Percentiles rank a stretch among this genome's conserved stretches.
Evolutionary conservation across 2,797 vertebrate genomes (phyloP).

Genomic region (Rhinoraja longicauda): DNA sequence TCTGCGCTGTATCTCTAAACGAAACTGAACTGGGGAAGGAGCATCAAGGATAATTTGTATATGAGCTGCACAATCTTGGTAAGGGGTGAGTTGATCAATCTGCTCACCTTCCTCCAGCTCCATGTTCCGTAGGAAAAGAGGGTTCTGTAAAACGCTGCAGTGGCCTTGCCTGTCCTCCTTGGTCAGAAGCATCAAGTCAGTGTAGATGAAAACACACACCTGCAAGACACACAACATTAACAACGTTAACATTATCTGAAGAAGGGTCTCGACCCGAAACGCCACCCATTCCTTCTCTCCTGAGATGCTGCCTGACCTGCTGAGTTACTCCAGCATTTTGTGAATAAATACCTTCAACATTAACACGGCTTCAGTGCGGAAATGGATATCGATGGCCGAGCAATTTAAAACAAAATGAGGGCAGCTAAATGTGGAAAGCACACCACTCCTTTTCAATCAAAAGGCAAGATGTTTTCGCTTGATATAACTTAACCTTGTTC

Average conservation of each 20-base stretch:
- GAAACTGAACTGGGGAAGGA: background rate
- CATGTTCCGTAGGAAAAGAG: conserved; percentile 78
- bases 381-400: background rate
- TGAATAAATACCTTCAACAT: no score
- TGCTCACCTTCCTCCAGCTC: conserved; percentile 79
- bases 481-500: background rate
- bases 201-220: conserved; percentile 89
- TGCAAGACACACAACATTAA: conserved; percentile 44
- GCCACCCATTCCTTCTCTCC: no score
- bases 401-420: background rate
- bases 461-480: background rate
- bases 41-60: background rate
- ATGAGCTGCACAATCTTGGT: background rate
- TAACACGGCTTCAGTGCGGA: background rate
- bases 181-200: conserved; percentile 85
- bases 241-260: no score
- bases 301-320: no score
- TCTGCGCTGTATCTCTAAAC: no score
- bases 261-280: no score
- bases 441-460: background rate
- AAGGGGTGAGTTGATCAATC: background rate
- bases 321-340: no score
- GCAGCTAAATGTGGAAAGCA: background rate
- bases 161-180: conserved; percentile 80
- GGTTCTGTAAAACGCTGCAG: conserved; percentile 86